Evolutionary conservation across 2,797 vertebrate genomes (phyloP), one percentile per base, ranked within the genome.

Genomic region (Columba guinea): DNA sequence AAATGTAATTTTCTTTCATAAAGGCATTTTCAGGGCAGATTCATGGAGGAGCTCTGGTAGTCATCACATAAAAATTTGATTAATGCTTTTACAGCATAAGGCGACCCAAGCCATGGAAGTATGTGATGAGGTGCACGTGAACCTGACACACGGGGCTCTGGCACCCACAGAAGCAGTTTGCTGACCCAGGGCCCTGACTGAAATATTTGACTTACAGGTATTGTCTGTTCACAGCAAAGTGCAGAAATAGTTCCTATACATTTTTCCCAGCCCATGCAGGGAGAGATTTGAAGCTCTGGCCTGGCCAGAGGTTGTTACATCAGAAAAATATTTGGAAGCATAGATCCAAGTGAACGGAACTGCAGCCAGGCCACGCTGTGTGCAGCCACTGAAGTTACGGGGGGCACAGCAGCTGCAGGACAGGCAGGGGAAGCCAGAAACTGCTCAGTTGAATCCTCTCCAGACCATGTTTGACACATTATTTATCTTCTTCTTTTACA

Each of bases 401-500:
- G 89, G 87, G 93, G 81, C 79, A 89, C 86, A 97, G 89, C 95
- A 98, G 95, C 97, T 97, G 97, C 88, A 97, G 68, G 92, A 97
- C 84, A 95, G 80, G 73, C 44, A 21, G 48, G 86, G 80, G 86
- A 96, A 98, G 95, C 67, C 83, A 96, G 96, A 94, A 97, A 95
- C 73, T 84, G 89, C 91, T 97, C 89, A 79, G 86, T 85, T 94
- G 94, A 96, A 96, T 91, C 85, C 95, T 96, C 94, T 96, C 90
- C 96, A 97, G 97, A 97, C 86, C 73, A 84, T 28, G 65, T 91
- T 97, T 97, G 97, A 97, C 96, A 90, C 21, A n/a, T 94, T 96
- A 97, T 98, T 98, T 97, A 95, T 98, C 93, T 95, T 96, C 87
- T 87, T 93, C 84, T 90, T 82, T 95, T 94, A 96, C 94, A 97